Base-by-base conservation (phyloP, 2,113 vertebrate species). In the Calyptommatus sinebrachiatus region DNA sequence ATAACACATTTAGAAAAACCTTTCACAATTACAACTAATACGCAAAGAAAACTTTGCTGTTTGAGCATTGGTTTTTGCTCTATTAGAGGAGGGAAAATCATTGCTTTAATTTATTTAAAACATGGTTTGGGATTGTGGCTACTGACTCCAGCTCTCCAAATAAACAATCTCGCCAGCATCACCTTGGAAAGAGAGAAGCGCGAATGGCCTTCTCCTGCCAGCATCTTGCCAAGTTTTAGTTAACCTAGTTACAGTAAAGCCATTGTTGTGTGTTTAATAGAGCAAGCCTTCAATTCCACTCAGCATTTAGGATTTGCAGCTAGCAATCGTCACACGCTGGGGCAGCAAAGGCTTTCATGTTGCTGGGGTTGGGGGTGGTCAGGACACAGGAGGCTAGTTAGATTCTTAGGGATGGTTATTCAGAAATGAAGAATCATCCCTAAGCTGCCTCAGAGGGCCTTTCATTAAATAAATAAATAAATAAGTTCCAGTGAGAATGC, bases 231-330 rank as follows among this genome's bases (percentile, higher is more conserved):
- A 90, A 92, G 78, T 86, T 89, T 91, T 91, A 91, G 73, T 86
- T 90, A 92, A 84, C 73, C 83, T 70, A 84, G 73, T 78, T 83
- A 93, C 79, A 90, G 83, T 79, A 91, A 91, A 93, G 73, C 77
- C 82, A 85, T 88, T 86, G 81, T 85, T 90, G 80, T 18, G 79
- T 84, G 71, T 77, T 94, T 85, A 91, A 86, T 79, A 84, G 84
- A 90, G 81, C 86, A 89, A 92, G 75, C 69, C 83, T 82, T 7
- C 72, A 80, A 83, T 93, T 83, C 83, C 76, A 85, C 85, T 81
- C 67, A 88, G 67, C 74, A 86, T 79, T 80, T 87, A 89, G 85
- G 73, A 86, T 76, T 92, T 88, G 73, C 68, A 88, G 85, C 84
- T 80, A 89, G 88, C 79, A 76, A 62, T 84, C 78, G 65, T 77